Conservation (phyloP, 2,888 invertebrate genomes). For the Cataglyphis cursor region DNA sequence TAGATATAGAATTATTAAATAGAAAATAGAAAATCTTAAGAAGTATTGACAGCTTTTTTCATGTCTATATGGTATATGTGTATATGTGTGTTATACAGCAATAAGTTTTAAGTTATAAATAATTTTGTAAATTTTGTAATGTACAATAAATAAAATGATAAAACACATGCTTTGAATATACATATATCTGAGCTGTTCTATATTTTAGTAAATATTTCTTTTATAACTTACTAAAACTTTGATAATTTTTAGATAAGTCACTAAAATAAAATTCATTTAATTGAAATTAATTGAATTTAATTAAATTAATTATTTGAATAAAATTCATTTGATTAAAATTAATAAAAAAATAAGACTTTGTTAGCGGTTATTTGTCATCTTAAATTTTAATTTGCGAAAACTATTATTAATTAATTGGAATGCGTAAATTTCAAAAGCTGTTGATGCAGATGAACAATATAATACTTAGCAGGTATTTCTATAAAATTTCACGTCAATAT, state of each 20-base stretch:
- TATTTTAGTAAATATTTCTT: background rate
- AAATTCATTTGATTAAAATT: constrained; percentile 17
- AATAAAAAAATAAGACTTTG: background rate
- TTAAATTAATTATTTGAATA: background rate
- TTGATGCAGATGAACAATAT: background rate
- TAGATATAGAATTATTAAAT: background rate
- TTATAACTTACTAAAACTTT: background rate
- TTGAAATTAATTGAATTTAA: background rate
- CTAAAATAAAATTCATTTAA: background rate
- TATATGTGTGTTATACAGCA: background rate
- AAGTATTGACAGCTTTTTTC: background rate
- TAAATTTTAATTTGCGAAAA: background rate
- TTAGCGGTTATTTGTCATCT: background rate
- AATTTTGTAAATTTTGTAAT: background rate
- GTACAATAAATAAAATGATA: background rate
- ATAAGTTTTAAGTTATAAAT: constrained; percentile 1
- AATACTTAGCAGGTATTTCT: background rate
- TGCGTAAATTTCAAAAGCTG: background rate
- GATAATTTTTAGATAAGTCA: background rate
- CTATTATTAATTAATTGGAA: background rate
- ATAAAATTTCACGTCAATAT: background rate
- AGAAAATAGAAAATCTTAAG: background rate
- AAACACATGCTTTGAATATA: background rate
- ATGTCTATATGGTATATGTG: background rate
- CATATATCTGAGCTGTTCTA: background rate